Evolutionary conservation across 2,797 vertebrate genomes (phyloP).

Genomic region (Petrocephalus schoutedeni): DNA sequence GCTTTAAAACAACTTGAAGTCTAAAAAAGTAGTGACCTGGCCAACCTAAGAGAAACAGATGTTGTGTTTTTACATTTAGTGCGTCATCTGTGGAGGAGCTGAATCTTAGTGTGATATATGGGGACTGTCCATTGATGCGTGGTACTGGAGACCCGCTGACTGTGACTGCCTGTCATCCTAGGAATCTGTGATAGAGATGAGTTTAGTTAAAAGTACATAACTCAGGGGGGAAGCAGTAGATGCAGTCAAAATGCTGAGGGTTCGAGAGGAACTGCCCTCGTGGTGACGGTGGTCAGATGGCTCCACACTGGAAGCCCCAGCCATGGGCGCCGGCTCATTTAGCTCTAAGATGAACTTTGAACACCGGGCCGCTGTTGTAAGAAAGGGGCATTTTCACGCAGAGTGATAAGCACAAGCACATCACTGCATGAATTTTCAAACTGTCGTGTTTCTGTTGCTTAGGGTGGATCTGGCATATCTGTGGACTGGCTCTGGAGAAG

Average conservation of each 20-base stretch:
- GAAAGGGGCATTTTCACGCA: background rate
- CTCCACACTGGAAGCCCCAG: background rate
- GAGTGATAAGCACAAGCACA: background rate
- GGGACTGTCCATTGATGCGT: background rate
- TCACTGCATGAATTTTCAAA: background rate
- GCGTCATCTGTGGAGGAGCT: background rate
- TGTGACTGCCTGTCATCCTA: background rate
- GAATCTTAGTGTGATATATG: background rate
- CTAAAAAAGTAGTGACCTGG: background rate
- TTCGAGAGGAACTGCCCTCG: background rate
- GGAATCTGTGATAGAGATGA: background rate
- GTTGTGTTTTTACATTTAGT: background rate
- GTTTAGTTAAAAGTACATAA: background rate
- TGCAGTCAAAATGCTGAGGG: background rate
- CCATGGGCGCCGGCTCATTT: background rate
- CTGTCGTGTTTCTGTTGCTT: slow-evolving; percentile 18
- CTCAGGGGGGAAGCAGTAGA: background rate
- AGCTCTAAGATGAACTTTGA: background rate
- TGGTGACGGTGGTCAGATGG: background rate
- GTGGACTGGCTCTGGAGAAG: slow-evolving; percentile 25
- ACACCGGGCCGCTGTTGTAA: background rate
- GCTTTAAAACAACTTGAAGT: background rate
- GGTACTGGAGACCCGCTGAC: background rate
- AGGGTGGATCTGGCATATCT: slow-evolving; percentile 11
- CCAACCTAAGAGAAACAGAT: background rate